Evolutionary conservation across 2,113 vertebrate species (phyloP).

Genomic region (Piprites chloris): DNA sequence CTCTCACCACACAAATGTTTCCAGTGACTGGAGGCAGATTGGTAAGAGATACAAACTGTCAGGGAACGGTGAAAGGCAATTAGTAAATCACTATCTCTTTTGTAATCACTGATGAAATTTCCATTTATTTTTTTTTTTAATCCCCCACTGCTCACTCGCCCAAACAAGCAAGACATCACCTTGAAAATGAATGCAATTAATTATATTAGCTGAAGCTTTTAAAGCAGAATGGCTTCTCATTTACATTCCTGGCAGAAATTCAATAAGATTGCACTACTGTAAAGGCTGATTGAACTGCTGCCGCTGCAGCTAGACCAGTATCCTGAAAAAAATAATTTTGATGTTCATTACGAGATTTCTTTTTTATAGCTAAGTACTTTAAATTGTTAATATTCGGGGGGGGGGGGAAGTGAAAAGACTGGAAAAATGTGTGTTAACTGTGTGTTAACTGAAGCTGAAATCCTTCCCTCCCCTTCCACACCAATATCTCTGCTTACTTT

Average conservation of each 20-base stretch:
- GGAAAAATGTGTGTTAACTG: not conserved
- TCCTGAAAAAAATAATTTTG: not conserved
- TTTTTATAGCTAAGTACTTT: not conserved
- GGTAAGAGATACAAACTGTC: constrained; percentile 13
- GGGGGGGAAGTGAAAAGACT: not conserved
- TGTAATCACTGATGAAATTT: constrained; percentile 50
- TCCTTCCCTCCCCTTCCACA: not conserved
- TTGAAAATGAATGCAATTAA: constrained; percentile 61
- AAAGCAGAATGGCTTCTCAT: constrained; percentile 20
- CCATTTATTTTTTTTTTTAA: not conserved
- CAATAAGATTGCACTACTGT: not conserved
- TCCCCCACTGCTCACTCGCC: not conserved
- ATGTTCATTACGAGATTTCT: not conserved
- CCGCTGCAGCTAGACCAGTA: not conserved
- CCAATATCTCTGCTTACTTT: not conserved
- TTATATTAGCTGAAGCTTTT: constrained; percentile 47
- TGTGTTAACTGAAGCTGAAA: not conserved
- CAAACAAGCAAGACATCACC: constrained; percentile 56
- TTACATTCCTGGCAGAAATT: constrained; percentile 42
- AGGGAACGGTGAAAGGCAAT: constrained; percentile 48
- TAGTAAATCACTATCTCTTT: constrained; percentile 51
- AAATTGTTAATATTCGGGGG: not conserved
- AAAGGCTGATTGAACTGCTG: not conserved
- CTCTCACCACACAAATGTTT: not conserved
- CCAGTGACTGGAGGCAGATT: constrained; percentile 35